Conservation (phyloP, 1,140 invertebrate genomes). For the Drusus annulatus region DNA sequence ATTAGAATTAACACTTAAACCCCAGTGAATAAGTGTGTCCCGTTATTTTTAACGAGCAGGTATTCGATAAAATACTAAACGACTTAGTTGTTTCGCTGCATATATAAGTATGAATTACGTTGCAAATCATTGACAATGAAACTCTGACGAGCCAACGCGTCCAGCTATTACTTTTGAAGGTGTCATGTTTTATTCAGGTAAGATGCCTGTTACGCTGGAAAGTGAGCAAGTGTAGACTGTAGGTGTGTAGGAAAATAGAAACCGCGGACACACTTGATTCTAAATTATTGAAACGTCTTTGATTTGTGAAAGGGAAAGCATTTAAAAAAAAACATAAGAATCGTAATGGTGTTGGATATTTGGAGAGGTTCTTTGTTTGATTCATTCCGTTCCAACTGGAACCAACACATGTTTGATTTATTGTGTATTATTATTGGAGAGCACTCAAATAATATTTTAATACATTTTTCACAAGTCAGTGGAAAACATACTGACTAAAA, state of each 20-base stretch:
- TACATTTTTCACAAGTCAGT: too few species aligned
- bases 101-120: neutral
- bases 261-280: conserved; percentile 35
- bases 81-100: too few species aligned
- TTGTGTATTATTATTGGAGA: neutral
- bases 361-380: conserved; percentile 10
- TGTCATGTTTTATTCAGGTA: conserved; percentile 33
- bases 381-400: conserved; percentile 17
- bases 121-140: conserved; percentile 4
- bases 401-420: conserved; percentile 18
- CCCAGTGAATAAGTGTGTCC: too few species aligned
- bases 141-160: neutral
- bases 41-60: too few species aligned
- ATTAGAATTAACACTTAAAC: too few species aligned
- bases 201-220: conserved; percentile 15
- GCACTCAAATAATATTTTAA: too few species aligned
- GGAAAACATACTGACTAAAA: too few species aligned
- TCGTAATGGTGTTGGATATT: conserved; percentile 15
- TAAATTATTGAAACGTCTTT: conserved; percentile 40
- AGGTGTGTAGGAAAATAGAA: conserved; percentile 29
- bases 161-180: neutral
- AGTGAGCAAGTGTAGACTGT: neutral
- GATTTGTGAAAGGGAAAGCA: conserved; percentile 45
- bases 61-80: too few species aligned
- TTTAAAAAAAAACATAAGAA: conserved; percentile 28